Evolutionary conservation across 2,797 vertebrate genomes (phyloP).

Genomic region (Scolopax rusticola): DNA sequence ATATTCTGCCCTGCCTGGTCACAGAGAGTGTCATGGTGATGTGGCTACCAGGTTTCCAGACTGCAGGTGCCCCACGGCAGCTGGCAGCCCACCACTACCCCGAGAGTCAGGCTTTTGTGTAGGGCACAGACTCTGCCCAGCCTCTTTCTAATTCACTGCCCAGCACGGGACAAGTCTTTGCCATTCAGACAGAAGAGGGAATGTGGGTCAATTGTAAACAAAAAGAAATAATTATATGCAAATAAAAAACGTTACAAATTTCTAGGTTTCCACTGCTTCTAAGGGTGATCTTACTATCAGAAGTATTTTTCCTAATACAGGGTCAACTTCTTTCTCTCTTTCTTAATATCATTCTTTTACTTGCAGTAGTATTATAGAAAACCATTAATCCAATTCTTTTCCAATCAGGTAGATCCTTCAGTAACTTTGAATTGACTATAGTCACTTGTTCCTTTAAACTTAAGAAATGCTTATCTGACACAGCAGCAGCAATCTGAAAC

Average conservation of each 20-base stretch:
- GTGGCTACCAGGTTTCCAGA: neutral
- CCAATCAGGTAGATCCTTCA: neutral
- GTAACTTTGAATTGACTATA: neutral
- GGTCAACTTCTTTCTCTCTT: neutral
- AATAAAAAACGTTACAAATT: neutral
- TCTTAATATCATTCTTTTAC: neutral
- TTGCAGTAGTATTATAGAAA: neutral
- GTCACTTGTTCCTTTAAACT: neutral
- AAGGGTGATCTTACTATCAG: neutral
- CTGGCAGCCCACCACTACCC: rapidly evolving
- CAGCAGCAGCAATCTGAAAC: neutral
- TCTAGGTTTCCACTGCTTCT: neutral
- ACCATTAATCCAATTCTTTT: neutral
- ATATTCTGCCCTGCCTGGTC: neutral
- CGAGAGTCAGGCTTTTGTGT: neutral
- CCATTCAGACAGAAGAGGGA: neutral
- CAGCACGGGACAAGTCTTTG: rapidly evolving
- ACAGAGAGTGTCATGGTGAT: neutral
- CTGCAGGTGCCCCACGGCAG: neutral
- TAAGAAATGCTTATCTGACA: neutral
- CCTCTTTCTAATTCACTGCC: neutral
- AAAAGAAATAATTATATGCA: neutral
- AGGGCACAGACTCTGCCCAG: neutral
- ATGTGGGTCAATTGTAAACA: neutral
- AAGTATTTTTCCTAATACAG: neutral